Evolutionary conservation across 2,797 vertebrate genomes (phyloP).

Genomic region (Enteromius trimaculatus): DNA sequence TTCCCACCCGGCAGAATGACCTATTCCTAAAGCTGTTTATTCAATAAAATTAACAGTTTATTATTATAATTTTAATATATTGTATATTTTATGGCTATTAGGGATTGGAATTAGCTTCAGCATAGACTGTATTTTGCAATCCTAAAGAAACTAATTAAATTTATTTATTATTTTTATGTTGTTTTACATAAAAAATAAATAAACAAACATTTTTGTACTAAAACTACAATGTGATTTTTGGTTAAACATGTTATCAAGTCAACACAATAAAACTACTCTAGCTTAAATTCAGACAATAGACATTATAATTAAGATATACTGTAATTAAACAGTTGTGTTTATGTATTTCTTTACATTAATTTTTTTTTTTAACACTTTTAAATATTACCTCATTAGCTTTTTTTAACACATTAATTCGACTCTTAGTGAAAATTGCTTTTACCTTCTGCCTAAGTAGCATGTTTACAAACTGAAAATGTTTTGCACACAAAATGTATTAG

Average conservation of each 20-base stretch:
- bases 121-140: not conserved
- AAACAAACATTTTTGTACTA: not conserved
- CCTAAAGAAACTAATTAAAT: not conserved
- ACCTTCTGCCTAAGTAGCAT: not conserved
- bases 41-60: not conserved
- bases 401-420: not conserved
- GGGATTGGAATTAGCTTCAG: not conserved
- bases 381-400: not conserved
- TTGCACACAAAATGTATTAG: not conserved
- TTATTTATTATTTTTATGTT: not conserved
- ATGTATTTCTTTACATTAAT: too few relatives aligned
- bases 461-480: not conserved
- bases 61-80: not conserved
- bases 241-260: not conserved
- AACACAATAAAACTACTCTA: not conserved
- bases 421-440: not conserved
- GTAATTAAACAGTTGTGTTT: not conserved
- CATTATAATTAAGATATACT: not conserved
- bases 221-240: not conserved
- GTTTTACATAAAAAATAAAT: not conserved
- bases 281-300: not conserved
- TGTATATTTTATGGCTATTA: not conserved
- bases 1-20: not conserved
- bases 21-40: not conserved
- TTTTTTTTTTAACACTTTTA: not conserved